A percentile compares a stretch with the other conserved stretches of the same genome.
These are phyloP conservation scores for Steatocranus sp. DNA, from an alignment of 2,797 vertebrate species.

Conservation along the genomic window DNA sequence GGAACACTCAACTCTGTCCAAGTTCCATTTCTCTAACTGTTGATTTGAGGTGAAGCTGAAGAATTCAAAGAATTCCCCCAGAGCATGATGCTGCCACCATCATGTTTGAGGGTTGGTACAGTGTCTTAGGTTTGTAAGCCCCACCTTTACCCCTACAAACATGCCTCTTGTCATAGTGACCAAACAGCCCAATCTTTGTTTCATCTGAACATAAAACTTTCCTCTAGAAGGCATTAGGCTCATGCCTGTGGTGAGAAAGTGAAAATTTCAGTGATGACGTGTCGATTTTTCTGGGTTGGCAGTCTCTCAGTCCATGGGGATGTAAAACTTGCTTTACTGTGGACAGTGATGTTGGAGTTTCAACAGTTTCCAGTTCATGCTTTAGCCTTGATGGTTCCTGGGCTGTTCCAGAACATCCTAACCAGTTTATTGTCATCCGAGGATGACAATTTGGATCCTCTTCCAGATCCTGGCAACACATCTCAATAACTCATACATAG, in stretches of 20 bases:
- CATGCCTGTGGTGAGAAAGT: background rate
- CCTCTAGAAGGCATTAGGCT: background rate
- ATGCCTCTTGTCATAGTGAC: background rate
- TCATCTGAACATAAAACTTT: rapidly evolving
- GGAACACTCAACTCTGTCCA: background rate
- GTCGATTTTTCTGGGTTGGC: background rate
- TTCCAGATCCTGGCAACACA: background rate
- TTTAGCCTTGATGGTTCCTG: rapidly evolving
- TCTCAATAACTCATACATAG: background rate
- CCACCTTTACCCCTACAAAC: background rate
- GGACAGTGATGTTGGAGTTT: background rate
- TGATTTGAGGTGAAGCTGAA: background rate
- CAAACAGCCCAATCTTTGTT: background rate
- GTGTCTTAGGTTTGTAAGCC: background rate
- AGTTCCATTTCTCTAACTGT: background rate
- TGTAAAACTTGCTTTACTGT: background rate
- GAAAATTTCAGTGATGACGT: rapidly evolving
- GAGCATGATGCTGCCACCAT: background rate
- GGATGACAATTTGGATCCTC: background rate
- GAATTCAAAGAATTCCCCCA: background rate
- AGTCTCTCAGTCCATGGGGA: background rate
- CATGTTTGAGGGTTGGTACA: background rate
- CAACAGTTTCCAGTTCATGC: background rate
- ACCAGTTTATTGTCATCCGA: background rate
- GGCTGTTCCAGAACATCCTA: background rate